Evolutionary conservation across 2,797 vertebrate species (phyloP), one percentile per base, ranked within the genome.

Genomic region (Sebastes oblongus): DNA sequence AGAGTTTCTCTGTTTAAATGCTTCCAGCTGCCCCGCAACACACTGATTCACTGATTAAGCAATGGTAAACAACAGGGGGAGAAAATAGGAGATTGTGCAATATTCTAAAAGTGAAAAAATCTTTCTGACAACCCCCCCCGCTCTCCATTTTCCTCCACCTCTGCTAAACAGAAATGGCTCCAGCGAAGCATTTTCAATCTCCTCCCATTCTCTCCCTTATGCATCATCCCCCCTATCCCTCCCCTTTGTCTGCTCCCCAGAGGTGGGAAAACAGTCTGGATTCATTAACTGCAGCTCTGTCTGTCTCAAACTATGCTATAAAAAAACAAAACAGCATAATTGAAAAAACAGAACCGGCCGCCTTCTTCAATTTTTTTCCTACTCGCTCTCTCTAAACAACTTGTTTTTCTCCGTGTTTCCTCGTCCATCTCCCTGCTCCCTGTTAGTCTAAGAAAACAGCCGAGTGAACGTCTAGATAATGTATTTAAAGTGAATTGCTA

Each of bases 261-360:
- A 93, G 88, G 83, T 90, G 88, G 89, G 80, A 79, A 89, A 92
- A 91, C 81, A 90, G 86, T 91, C 88, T 93, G 88, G 86, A 92
- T 92, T 92, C 92, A 92, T 93, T 92, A 92, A 88, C 86, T 89
- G 82, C 81, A 79, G 83, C 80, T 88, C 90, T 82, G 90, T 87
- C 86, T 89, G 86, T 87, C 88, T 90, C 50, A 92, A 93, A 88
- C 78, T 77, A 87, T 77, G 85, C 86, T 76, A 84, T 92, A 90
- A 92, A 89, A 66, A 87, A 82, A 88, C 66, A 88, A 77, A 73
- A 84, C 69, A 22, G 81, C 29, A 76, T 89, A 82, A 94, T 87
- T 93, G 82, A 88, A 88, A 91, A 90, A 93, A 90, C 84, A 93
- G 86, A 84, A 79, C 67, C 32, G 64, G 61, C 80, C 80, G 84